Evolutionary conservation across 2,888 invertebrate genomes (phyloP).

Genomic region (Lacanobia wlatinum): DNA sequence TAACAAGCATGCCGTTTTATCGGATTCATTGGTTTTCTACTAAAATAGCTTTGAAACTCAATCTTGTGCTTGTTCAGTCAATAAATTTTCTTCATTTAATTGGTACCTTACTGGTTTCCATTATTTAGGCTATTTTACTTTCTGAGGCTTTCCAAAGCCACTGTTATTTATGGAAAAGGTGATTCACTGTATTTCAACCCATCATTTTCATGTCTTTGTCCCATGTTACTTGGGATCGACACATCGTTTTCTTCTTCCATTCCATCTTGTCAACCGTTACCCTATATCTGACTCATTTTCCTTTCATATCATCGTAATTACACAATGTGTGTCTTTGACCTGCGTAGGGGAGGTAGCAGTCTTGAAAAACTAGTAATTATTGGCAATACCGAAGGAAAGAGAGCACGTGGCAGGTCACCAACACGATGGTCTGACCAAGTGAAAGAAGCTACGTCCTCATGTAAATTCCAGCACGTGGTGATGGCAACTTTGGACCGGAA

Average conservation of each 20-base stretch:
- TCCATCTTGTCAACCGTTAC: not conserved
- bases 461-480: too few relatives aligned
- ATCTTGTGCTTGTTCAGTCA: not conserved
- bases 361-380: too few relatives aligned
- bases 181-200: not conserved
- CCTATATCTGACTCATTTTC: not conserved
- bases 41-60: not conserved
- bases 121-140: not conserved
- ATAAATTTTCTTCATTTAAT: not conserved
- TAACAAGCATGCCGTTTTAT: not conserved
- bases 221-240: not conserved
- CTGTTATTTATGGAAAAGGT: not conserved
- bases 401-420: too few relatives aligned
- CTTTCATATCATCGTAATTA: not conserved
- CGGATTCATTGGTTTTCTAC: constrained; percentile 16
- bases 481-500: too few relatives aligned
- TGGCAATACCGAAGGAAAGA: too few relatives aligned
- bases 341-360: too few relatives aligned
- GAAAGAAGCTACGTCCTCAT: too few relatives aligned
- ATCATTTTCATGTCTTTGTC: not conserved
- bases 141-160: not conserved
- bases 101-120: not conserved
- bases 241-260: not conserved
- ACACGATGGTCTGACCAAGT: too few relatives aligned
- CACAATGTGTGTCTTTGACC: not conserved